Percentiles rank a stretch among this genome's conserved stretches.
phyloP scores from a whole-genome alignment of 1,140 invertebrate genomes.

The Rhopalosiphum padi region DNA sequence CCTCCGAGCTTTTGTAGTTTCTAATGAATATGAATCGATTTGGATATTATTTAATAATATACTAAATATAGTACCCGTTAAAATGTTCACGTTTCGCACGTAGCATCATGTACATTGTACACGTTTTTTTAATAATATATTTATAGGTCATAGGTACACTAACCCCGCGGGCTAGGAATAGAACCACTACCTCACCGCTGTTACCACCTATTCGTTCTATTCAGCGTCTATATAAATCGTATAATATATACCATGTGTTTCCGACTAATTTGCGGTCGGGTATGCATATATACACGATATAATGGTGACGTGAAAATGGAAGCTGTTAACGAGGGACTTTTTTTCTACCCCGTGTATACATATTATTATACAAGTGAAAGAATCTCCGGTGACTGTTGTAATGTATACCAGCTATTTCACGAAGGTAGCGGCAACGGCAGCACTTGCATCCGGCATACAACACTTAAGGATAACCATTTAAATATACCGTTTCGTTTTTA shows the following conservation, averaged over 20 bases:
- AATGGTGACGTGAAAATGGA: constrained; percentile 12
- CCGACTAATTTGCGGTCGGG: constrained; percentile 25
- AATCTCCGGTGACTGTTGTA: not conserved
- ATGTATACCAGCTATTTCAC: not conserved
- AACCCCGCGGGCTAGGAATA: not conserved
- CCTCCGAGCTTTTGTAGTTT: not conserved
- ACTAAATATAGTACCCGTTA: not conserved
- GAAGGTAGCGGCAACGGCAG: not conserved
- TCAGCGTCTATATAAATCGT: not conserved
- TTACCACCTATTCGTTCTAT: not conserved
- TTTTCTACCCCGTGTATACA: not conserved
- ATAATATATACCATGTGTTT: constrained; percentile 18
- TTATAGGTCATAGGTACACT: not conserved
- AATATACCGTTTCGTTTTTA: constrained; percentile 19
- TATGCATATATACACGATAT: not conserved
- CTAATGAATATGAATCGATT: not conserved
- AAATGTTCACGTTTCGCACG: not conserved
- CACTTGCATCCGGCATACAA: not conserved
- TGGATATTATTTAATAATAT: not conserved
- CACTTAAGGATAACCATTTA: constrained; percentile 28
- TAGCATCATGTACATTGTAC: not conserved
- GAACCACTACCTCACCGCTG: not conserved
- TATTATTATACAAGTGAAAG: not conserved
- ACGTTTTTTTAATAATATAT: not conserved
- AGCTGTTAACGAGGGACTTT: not conserved